Percentiles rank a stretch among this genome's conserved stretches.
phyloP scores from a whole-genome alignment of 2,113 vertebrate species.

The Bothrops jararaca region DNA sequence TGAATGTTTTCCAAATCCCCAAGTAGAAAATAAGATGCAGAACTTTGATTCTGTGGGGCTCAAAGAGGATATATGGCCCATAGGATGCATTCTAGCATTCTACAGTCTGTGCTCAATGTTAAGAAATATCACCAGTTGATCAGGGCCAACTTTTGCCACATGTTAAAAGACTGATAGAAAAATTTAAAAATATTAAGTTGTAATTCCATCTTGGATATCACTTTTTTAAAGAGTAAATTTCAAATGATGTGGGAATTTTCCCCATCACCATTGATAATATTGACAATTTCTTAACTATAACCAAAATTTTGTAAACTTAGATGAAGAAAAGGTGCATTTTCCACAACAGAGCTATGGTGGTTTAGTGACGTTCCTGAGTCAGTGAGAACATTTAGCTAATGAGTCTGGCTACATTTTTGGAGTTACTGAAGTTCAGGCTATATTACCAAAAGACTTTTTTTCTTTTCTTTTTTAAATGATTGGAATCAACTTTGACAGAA shows the following conservation, averaged over 20 bases:
- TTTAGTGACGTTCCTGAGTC: slow-evolving; percentile 37
- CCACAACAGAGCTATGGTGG: slow-evolving; percentile 46
- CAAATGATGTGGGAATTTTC: neutral
- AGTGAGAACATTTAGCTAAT: slow-evolving; percentile 56
- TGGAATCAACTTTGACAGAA: slow-evolving; percentile 76
- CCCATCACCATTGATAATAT: slow-evolving; percentile 43
- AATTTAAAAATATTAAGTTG: neutral
- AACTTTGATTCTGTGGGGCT: neutral
- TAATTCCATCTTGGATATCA: neutral
- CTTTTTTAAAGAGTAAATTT: neutral
- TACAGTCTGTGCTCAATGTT: neutral
- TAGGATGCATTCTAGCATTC: neutral
- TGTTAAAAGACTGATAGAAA: neutral
- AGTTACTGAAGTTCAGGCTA: slow-evolving; percentile 66
- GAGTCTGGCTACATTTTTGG: slow-evolving; percentile 73
- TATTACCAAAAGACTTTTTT: slow-evolving; percentile 70
- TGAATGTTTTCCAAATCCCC: neutral
- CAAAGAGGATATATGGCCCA: neutral
- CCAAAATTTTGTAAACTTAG: slow-evolving; percentile 38
- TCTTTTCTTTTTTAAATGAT: slow-evolving; percentile 40
- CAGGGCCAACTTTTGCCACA: neutral
- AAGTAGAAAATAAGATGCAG: neutral
- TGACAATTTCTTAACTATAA: slow-evolving; percentile 38
- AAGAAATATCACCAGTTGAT: neutral
- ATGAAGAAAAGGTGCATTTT: slow-evolving; percentile 25